Conservation (phyloP, 2,888 invertebrate species). For the Allolobophora icterica region DNA sequence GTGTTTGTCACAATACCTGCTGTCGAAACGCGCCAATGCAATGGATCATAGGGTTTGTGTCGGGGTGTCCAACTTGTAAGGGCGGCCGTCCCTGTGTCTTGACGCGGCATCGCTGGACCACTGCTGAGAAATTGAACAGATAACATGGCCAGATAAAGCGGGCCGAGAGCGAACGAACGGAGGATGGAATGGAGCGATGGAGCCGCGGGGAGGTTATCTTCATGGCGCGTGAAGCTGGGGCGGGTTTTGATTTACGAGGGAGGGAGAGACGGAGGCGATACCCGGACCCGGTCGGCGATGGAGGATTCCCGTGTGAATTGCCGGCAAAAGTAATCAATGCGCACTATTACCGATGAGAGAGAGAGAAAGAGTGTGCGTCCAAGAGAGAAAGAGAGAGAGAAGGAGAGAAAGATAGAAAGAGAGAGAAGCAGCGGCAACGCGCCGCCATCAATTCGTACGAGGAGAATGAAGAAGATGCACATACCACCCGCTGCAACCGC, state of each 20-base stretch:
- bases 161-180: not conserved
- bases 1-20: not conserved
- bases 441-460: conserved; percentile 18
- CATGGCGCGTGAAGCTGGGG: conserved; percentile 6
- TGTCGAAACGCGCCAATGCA: not conserved
- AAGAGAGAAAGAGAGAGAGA: too few relatives aligned
- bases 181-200: conserved; percentile 17
- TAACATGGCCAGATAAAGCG: not conserved
- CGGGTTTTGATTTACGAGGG: not conserved
- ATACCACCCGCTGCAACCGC: not conserved
- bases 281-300: not conserved
- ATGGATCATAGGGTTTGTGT: not conserved
- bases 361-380: too few relatives aligned
- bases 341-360: not conserved
- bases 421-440: not conserved
- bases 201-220: conserved; percentile 13
- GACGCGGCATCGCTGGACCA: not conserved
- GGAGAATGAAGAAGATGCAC: conserved; percentile 5
- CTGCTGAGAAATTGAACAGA: conserved; percentile 11
- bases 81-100: not conserved
- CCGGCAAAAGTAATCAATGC: conserved; percentile 28
- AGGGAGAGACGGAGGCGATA: not conserved
- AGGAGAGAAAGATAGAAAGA: too few relatives aligned
- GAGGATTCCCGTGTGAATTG: conserved; percentile 18
- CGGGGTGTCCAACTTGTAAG: not conserved